These are phyloP conservation scores for Choreutis nemorana DNA, from an alignment of 2,888 invertebrate genomes.

Conservation along the genomic window DNA sequence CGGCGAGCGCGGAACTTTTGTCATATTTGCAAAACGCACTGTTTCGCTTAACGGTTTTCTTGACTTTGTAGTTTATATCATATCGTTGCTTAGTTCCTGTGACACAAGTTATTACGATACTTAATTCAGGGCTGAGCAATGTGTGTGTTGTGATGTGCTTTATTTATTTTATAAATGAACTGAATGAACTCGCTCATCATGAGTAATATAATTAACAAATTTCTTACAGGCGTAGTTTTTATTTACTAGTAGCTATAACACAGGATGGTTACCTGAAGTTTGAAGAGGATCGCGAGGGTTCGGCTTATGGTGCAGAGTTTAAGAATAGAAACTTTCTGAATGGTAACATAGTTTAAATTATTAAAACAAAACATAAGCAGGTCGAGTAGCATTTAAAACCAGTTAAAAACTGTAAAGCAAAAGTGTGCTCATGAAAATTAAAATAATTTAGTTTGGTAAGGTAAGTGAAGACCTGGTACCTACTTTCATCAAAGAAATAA, in stretches of 20 bases:
- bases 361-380: background rate
- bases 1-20: no score
- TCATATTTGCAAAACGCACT: no score
- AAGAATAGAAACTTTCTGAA: constrained; percentile 83
- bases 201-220: constrained; percentile 1
- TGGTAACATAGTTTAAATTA: constrained; percentile 61
- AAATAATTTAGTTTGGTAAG: background rate
- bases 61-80: no score
- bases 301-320: constrained; percentile 76
- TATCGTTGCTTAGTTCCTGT: no score
- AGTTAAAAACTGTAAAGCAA: background rate
- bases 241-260: constrained; percentile 81
- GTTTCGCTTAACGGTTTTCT: no score
- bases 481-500: no score
- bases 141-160: no score
- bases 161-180: background rate
- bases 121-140: no score
- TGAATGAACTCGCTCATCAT: background rate
- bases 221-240: constrained; percentile 76
- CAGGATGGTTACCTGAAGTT: constrained; percentile 85
- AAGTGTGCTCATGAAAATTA: background rate
- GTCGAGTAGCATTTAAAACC: no score
- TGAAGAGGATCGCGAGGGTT: constrained; percentile 84
- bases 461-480: background rate
- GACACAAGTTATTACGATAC: no score